Conservation (phyloP, 2,113 vertebrate genomes). For the Entelurus aequoreus region DNA sequence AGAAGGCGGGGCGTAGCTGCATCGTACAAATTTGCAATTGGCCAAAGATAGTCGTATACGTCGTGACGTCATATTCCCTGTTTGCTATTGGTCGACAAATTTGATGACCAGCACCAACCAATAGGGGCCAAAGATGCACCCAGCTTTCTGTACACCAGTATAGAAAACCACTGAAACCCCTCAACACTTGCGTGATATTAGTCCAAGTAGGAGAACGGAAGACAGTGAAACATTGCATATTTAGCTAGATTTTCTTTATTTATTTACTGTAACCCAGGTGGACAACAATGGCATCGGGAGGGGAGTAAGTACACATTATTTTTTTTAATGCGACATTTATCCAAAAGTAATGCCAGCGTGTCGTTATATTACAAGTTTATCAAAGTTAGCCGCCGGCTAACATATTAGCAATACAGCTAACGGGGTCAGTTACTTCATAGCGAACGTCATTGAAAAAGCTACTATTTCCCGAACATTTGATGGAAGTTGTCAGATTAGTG, state of each 20-base stretch:
- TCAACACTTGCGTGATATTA: conserved; percentile 52
- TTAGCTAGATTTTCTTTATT: conserved; percentile 64
- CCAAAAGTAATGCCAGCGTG: not conserved
- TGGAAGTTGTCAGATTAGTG: not conserved
- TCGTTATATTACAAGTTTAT: conserved; percentile 25
- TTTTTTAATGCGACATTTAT: not conserved
- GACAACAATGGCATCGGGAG: conserved; percentile 76
- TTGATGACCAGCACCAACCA: conserved; percentile 31
- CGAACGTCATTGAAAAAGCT: not conserved
- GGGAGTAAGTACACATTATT: conserved; percentile 68
- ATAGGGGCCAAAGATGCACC: conserved; percentile 27
- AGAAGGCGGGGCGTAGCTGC: conserved; percentile 3
- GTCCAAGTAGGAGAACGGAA: conserved; percentile 34
- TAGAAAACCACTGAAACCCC: conserved; percentile 48
- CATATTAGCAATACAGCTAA: conserved; percentile 46
- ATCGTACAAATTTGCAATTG: conserved; percentile 19
- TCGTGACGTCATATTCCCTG: not conserved
- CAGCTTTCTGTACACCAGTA: conserved; percentile 46
- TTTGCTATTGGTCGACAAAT: conserved; percentile 50
- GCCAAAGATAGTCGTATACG: conserved; percentile 8
- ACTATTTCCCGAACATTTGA: not conserved
- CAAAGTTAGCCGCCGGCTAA: conserved; percentile 50
- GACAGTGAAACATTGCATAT: conserved; percentile 42
- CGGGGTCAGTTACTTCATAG: conserved; percentile 46
- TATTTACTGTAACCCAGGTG: conserved; percentile 60